Evolutionary conservation across 2,888 invertebrate genomes (phyloP), one percentile per base, ranked within the genome.

Genomic region (Miltochrista miniata): DNA sequence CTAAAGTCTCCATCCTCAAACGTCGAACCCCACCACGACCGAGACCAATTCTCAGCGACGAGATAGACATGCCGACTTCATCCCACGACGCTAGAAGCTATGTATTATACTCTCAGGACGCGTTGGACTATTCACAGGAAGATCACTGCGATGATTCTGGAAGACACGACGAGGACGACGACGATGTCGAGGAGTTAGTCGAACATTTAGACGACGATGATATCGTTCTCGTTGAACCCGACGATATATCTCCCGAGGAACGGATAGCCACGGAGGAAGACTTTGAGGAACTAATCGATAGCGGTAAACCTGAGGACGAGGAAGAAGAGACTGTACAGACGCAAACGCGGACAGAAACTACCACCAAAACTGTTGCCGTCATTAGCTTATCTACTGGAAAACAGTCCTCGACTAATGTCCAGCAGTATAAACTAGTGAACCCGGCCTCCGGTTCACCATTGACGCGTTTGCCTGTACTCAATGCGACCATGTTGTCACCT

Each of bases 231-330:
- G 93, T 94, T 0, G 94, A 94, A 71, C 92, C 93, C 0, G 89
- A 86, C 13, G 87, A 90, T 0, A 93, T 93, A 63, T 93, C 94
- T 0, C 93, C 94, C 0, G 94, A 94, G 63, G 94, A 94, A 64
- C 93, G 93, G 0, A 93, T 94, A 53, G 93, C 93, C 0, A 94
- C 94, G 0, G 93, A 93, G 61, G 94, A 94, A 77, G 94, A 94
- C 72, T 94, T 94, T 64, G 94, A 94, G 67, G 93, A 94, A 58
- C 76, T 94, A 14, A 94, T 94, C 35, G 94, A 94, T 61, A 93
- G 93, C 61, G 93, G 93, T 0, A 93, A 93, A 54, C 88, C 92
- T 0, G 93, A 93, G 56, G 93, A 94, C 45, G 90, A 88, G 34
- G 83, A 83, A 13, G 89, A 92, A 1, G 51, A 68, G 0, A 71